phyloP scores from a whole-genome alignment of 2,888 invertebrate genomes.

The Ennomos erosarius region DNA sequence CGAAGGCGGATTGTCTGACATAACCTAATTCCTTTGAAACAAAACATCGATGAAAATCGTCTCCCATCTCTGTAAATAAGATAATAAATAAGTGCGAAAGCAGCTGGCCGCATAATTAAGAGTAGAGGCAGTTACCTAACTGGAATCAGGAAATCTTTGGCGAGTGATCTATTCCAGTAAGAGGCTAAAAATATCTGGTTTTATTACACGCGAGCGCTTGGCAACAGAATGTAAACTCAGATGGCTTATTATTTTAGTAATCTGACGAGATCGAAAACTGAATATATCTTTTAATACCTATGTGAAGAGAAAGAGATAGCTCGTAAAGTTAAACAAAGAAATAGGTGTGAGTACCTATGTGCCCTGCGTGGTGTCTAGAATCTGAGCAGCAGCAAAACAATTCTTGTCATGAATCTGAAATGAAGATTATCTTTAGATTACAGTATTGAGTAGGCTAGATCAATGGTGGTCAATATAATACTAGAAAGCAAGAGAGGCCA shows the following conservation, averaged over 20 bases:
- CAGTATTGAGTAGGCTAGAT: no score
- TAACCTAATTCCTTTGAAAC: conserved; percentile 45
- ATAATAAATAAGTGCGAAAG: conserved; percentile 37
- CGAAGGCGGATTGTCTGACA: conserved; percentile 32
- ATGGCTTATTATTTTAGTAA: conserved; percentile 40
- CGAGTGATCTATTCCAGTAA: conserved; percentile 57
- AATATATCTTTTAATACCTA: conserved; percentile 29
- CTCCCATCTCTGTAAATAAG: conserved; percentile 31
- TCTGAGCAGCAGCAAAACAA: no score
- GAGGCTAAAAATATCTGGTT: conserved; percentile 56
- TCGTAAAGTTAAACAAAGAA: no score
- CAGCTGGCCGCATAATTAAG: conserved; percentile 39
- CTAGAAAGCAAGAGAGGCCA: no score
- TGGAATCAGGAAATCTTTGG: conserved; percentile 56
- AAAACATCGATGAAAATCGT: conserved; percentile 39
- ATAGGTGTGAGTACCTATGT: no score
- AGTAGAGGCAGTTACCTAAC: conserved; percentile 29
- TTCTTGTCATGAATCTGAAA: no score
- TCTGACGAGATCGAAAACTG: conserved; percentile 24
- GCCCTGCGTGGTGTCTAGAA: no score
- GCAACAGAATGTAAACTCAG: conserved; percentile 45
- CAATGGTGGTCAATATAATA: no score
- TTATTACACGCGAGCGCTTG: conserved; percentile 48
- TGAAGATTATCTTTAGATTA: no score
- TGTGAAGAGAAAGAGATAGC: conserved; percentile 14